Conservation (phyloP, 1,140 invertebrate genomes). For the Neuroterus valhalla region DNA sequence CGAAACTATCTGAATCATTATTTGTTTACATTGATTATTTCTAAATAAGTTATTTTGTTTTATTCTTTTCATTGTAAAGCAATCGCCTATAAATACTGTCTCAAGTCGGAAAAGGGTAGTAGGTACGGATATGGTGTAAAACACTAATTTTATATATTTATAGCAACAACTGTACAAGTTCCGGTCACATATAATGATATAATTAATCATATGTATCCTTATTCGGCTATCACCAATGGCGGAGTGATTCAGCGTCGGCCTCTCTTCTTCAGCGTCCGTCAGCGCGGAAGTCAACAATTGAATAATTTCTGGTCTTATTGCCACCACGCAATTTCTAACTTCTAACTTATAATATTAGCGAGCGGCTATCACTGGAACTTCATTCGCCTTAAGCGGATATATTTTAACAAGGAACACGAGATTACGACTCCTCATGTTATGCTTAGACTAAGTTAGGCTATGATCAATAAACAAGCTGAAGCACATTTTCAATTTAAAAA, state of each 20-base stretch:
- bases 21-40: no score
- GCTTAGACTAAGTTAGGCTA: constrained; percentile 6
- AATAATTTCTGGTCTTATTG: background rate
- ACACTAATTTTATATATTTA: constrained; percentile 75
- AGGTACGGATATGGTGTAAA: constrained; percentile 65
- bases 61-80: background rate
- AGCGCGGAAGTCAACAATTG: background rate
- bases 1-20: no score
- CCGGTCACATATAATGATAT: constrained; percentile 69
- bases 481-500: background rate
- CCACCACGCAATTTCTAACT: background rate
- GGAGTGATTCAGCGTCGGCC: constrained; percentile 8
- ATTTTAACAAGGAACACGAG: background rate
- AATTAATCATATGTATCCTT: constrained; percentile 62
- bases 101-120: background rate
- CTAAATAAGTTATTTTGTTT: no score
- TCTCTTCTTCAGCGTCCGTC: background rate
- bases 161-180: constrained; percentile 75
- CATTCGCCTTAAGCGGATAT: background rate
- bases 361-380: background rate
- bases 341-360: background rate
- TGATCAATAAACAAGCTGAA: background rate
- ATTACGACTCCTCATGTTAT: background rate
- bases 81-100: background rate
- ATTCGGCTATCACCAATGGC: constrained; percentile 23